Evolutionary conservation across 2,888 invertebrate species (phyloP).

Genomic region (Deilephila elpenor): DNA sequence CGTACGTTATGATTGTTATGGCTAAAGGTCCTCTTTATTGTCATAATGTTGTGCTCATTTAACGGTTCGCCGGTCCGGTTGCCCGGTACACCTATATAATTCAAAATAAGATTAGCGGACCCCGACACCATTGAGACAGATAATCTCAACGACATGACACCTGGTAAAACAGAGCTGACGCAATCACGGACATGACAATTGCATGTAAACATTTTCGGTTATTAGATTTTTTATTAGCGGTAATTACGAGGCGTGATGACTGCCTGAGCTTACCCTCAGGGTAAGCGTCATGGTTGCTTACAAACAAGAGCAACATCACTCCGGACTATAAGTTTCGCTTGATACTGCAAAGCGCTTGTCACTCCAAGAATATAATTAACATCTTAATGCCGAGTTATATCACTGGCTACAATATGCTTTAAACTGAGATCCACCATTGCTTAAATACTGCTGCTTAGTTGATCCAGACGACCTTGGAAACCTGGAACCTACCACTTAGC

Average conservation of each 20-base stretch:
- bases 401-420: too few species aligned
- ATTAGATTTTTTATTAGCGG: neutral
- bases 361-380: too few species aligned
- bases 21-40: slow-evolving; percentile 74
- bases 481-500: too few species aligned
- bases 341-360: too few species aligned
- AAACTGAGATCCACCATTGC: too few species aligned
- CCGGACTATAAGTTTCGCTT: too few species aligned
- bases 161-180: neutral
- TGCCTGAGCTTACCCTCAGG: too few species aligned
- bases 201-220: neutral
- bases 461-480: too few species aligned
- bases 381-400: too few species aligned
- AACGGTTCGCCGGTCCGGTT: slow-evolving; percentile 55
- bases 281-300: too few species aligned
- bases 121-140: neutral
- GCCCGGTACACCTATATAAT: slow-evolving; percentile 52
- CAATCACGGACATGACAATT: neutral
- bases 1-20: slow-evolving; percentile 76
- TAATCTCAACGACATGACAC: slow-evolving; percentile 2
- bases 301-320: too few species aligned
- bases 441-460: too few species aligned
- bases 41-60: slow-evolving; percentile 72
- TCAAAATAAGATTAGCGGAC: slow-evolving; percentile 50
- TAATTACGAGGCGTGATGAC: neutral